Base-by-base conservation (phyloP, 1,140 invertebrate genomes). In the Lucilia sericata region DNA sequence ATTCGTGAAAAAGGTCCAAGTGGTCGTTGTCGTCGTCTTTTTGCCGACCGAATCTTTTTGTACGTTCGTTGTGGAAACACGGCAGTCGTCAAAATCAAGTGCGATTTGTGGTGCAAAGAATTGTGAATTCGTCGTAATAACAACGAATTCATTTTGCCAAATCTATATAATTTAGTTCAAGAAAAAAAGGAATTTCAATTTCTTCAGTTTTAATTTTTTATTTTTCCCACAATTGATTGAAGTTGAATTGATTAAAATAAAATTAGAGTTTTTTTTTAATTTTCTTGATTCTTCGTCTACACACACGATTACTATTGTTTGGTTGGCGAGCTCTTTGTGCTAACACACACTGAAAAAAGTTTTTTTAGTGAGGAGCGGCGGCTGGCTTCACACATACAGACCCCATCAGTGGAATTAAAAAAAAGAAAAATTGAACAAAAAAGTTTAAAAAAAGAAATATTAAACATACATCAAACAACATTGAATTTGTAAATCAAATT, bases 401-500 rank as follows among this genome's bases (percentile, higher is more conserved):
- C 65, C 60, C 60, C 60, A 60, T 74, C 60, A 74, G 65, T 30
- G 1, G 25, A 30, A 74, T 74, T 19, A 80, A 80, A 85, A 88
- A 85, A 83, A 86, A 88, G 85, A 83, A 86, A 88, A 86, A 86
- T 86, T 88, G 85, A 70, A 70, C 65, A 70, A 70, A 70, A 55
- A 70, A 70, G 65, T 21, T 55, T 17, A 55, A 42, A n/a, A 60
- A 60, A 60, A 30, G 1, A 30, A 30, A 85, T 30, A 83, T 86
- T 85, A 88, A 88, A 86, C 87, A 86, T 86, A 49, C 89, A 87
- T 86, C 51, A 55, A 55, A 55, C 17, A 55, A 55, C 17, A 70
- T 19, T 21, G 10, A 70, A 70, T 70, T 70, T 70, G 65, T 70
- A 88, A 90, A 90, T 90, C 88, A 90, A 90, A 90, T 90, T 90